Base-by-base conservation (phyloP, 2,113 vertebrate species). In the Noctilio leporinus region DNA sequence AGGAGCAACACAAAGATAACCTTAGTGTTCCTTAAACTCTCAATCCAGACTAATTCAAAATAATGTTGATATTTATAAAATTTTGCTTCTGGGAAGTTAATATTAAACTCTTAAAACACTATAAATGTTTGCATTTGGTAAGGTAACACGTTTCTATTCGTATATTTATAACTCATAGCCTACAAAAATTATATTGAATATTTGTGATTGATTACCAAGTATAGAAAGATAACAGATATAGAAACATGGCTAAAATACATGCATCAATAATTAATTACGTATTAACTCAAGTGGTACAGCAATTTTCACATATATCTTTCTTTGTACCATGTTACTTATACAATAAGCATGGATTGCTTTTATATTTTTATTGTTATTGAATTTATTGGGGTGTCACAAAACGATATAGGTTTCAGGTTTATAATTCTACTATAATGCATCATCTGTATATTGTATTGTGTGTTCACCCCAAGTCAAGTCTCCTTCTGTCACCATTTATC, bases 131-230 rank as follows among this genome's bases (percentile, higher is more conserved):
- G 38, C n/a, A 57, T 82, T 81, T 47, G 5, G 6, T 62, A 83
- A 92, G 16, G 10, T 40, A 80, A 77, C 15, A 67, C 1, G 69
- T 57, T 82, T 53, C 38, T 30, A 73, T 83, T 82, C 40, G 69
- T 20, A 45, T 43, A 78, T 69, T 82, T 85, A 82, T 83, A 67
- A 90, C 2, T 20, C 38, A 47, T 86, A 91, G 7, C 28, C 30
- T 83, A 89, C 40, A 72, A 86, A 89, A 95, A 89, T 86, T 84
- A 77, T 5, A 89, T 47, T 86, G 45, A 26, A 53, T 83, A 47
- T 65, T 40, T 55, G 6, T 73, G 49, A 75, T 33, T 86, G 16
- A 62, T 84, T 88, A 45, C 2, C 12, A 72, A 4, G 4, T 45
- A 80, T 80, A 91, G 33, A 93, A 84, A 91, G 3, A 85, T 15